Evolutionary conservation across 1,140 invertebrate genomes (phyloP).

Genomic region (Oryctes rhinoceros): DNA sequence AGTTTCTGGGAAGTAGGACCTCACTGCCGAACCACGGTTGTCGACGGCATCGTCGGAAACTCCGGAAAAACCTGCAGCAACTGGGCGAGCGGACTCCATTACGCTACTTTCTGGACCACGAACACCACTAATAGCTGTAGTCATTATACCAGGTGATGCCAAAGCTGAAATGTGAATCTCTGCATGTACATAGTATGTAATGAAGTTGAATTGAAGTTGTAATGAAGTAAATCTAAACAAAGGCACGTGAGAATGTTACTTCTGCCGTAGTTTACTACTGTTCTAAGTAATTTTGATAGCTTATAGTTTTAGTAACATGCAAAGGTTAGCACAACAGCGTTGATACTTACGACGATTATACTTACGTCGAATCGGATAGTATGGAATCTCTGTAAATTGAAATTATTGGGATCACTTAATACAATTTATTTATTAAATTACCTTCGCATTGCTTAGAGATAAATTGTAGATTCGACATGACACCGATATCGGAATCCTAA

Average conservation of each 20-base stretch:
- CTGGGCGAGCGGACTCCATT: too few relatives aligned
- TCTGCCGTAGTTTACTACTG: too few relatives aligned
- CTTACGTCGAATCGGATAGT: neutral
- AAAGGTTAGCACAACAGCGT: neutral
- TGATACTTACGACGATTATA: neutral
- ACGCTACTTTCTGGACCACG: too few relatives aligned
- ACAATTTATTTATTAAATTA: neutral
- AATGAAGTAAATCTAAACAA: neutral
- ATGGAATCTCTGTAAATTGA: neutral
- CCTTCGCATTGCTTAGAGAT: neutral
- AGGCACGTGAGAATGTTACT: neutral
- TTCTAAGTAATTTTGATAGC: too few relatives aligned
- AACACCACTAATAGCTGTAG: too few relatives aligned
- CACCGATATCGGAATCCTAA: neutral
- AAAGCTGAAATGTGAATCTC: too few relatives aligned
- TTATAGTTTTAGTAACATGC: too few relatives aligned
- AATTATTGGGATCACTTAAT: neutral
- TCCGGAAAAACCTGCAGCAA: neutral
- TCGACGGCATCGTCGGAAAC: neutral
- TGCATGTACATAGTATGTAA: too few relatives aligned
- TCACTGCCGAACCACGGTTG: conserved; percentile 56
- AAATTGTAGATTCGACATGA: conserved; percentile 1
- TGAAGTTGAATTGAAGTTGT: too few relatives aligned
- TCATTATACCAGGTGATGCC: too few relatives aligned
- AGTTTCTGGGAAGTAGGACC: conserved; percentile 74